A percentile compares a stretch with the other conserved stretches of the same genome.
Conservation (phyloP, 2,113 vertebrate species). For the Oriolus oriolus region DNA sequence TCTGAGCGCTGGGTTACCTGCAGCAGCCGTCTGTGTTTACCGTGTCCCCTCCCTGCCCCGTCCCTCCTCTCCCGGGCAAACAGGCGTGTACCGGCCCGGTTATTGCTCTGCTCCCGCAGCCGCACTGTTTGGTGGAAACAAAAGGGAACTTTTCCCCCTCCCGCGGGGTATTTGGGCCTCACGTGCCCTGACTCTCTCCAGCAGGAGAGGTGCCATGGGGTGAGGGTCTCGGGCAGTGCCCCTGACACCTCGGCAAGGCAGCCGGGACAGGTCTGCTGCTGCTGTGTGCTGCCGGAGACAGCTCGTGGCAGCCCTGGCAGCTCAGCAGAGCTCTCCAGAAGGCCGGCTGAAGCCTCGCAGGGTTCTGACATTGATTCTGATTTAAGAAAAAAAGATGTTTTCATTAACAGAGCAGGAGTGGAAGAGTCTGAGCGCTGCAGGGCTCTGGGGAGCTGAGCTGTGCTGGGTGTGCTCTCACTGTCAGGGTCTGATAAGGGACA, state of each 20-base stretch:
- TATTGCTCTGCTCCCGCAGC: not conserved
- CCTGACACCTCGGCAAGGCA: not conserved
- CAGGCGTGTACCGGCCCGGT: not conserved
- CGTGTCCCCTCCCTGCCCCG: not conserved
- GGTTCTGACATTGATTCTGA: not conserved
- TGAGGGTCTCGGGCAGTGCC: not conserved
- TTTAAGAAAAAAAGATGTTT: not conserved
- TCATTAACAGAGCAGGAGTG: not conserved
- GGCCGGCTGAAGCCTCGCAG: not conserved
- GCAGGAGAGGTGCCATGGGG: rapidly evolving
- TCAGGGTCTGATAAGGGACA: not conserved
- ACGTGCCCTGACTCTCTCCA: not conserved
- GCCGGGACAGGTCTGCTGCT: not conserved
- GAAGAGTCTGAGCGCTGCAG: not conserved
- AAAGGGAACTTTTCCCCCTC: not conserved
- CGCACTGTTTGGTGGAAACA: not conserved
- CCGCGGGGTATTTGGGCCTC: rapidly evolving
- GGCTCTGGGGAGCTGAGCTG: not conserved
- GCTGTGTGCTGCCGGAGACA: rapidly evolving
- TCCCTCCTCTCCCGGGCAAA: not conserved
- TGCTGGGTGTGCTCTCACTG: not conserved
- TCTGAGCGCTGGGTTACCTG: rapidly evolving
- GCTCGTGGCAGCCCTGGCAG: not conserved
- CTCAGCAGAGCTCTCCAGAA: not conserved
- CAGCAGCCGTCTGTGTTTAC: not conserved